Evolutionary conservation across 2,888 invertebrate genomes (phyloP).

Genomic region (Ormyrus thymus): DNA sequence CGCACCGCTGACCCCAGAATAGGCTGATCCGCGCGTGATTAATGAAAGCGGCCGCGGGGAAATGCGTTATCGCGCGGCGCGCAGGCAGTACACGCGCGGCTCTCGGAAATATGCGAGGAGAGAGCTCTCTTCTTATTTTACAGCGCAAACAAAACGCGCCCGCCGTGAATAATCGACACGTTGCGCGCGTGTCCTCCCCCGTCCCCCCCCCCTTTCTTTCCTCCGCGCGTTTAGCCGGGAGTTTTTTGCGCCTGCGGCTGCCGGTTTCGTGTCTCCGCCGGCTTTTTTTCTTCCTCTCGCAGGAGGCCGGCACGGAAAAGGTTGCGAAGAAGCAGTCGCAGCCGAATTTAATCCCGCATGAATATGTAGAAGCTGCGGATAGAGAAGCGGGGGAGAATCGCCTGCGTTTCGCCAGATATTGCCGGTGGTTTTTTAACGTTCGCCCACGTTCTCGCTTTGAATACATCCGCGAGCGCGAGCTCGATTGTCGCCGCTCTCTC

Average conservation of each 20-base stretch:
- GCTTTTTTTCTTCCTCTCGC: constrained; percentile 56
- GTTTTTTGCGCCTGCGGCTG: constrained; percentile 26
- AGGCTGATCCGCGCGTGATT: constrained; percentile 51
- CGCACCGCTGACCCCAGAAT: constrained; percentile 14
- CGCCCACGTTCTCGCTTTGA: constrained; percentile 53
- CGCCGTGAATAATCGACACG: constrained; percentile 68
- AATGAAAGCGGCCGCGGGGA: constrained; percentile 44
- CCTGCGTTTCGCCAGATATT: constrained; percentile 49
- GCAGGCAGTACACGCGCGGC: constrained; percentile 8
- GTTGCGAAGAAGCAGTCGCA: constrained; percentile 21
- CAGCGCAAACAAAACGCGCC: constrained; percentile 48
- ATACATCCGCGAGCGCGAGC: not conserved
- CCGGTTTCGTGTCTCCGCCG: constrained; percentile 25
- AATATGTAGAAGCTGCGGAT: constrained; percentile 64
- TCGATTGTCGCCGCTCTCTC: constrained; percentile 47
- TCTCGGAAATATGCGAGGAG: constrained; percentile 46
- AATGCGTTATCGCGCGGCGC: constrained; percentile 50
- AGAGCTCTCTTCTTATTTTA: constrained; percentile 12
- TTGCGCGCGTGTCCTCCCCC: constrained; percentile 49
- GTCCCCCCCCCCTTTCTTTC: constrained; percentile 26
- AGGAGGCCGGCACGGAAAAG: constrained; percentile 13
- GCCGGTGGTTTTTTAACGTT: constrained; percentile 45
- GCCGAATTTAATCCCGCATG: constrained; percentile 68
- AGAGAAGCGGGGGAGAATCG: constrained; percentile 19
- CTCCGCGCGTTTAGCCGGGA: constrained; percentile 19